Percentiles rank a stretch among this genome's conserved stretches.
Conservation (phyloP, 1,140 invertebrate species). For the Nephila pilipes region DNA sequence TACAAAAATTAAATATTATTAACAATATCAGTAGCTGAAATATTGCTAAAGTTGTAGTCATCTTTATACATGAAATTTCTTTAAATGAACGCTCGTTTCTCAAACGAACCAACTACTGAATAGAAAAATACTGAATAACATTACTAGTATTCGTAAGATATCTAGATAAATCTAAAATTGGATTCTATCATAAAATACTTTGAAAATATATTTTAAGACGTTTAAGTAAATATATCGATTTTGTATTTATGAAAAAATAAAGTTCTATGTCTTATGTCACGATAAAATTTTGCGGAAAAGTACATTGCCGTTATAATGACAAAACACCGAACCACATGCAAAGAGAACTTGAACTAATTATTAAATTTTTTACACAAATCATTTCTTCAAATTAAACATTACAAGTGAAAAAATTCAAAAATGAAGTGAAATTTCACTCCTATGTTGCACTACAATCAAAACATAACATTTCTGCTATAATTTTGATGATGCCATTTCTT, state of each 20-base stretch:
- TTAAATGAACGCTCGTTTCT: not conserved
- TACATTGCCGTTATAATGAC: not conserved
- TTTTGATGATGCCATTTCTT: too few relatives aligned
- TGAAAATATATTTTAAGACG: not conserved
- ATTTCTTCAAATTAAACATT: too few relatives aligned
- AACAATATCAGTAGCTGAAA: not conserved
- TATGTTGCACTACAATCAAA: too few relatives aligned
- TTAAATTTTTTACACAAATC: too few relatives aligned
- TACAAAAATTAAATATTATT: not conserved
- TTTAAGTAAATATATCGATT: not conserved
- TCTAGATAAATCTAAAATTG: not conserved
- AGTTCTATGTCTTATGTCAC: not conserved
- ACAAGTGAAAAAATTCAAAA: too few relatives aligned
- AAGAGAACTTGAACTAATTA: too few relatives aligned
- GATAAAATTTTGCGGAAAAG: not conserved
- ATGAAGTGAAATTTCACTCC: too few relatives aligned
- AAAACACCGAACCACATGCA: not conserved
- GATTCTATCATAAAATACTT: too few relatives aligned
- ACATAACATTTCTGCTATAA: too few relatives aligned
- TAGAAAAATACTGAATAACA: not conserved
- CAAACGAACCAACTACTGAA: not conserved
- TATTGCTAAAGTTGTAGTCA: not conserved
- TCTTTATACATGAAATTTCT: not conserved
- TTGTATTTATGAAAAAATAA: not conserved
- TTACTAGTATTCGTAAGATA: not conserved